A percentile compares a stretch with the other conserved stretches of the same genome.
phyloP scores from a whole-genome alignment of 2,888 invertebrate genomes.

The Parochlus steinenii region DNA sequence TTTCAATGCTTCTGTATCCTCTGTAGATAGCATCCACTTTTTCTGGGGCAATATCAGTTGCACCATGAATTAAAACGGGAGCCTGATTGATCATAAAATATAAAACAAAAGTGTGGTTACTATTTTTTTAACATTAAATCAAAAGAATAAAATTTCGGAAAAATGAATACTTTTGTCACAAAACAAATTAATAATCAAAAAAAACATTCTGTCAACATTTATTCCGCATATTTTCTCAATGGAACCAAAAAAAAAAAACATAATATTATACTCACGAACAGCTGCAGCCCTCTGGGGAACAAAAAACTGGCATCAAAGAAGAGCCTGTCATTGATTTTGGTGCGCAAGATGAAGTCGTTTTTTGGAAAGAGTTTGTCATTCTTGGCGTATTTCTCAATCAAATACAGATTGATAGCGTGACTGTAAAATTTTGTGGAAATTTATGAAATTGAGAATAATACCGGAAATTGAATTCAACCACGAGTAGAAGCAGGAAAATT shows the following conservation, averaged over 20 bases:
- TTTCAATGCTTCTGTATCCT: constrained; percentile 1
- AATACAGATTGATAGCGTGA: constrained; percentile 27
- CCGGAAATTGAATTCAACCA: too few relatives aligned
- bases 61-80: constrained; percentile 5
- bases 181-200: too few relatives aligned
- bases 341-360: constrained; percentile 31
- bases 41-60: constrained; percentile 4
- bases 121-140: background rate
- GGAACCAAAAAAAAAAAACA: too few relatives aligned
- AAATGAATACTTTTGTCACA: too few relatives aligned
- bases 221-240: too few relatives aligned
- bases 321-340: constrained; percentile 35
- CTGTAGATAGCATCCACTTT: constrained; percentile 3
- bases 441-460: too few relatives aligned
- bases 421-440: constrained; percentile 18
- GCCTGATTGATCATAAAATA: background rate
- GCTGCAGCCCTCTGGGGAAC: constrained; percentile 29
- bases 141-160: too few relatives aligned
- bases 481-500: too few relatives aligned
- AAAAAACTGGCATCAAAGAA: constrained; percentile 38
- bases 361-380: constrained; percentile 32
- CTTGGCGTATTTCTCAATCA: constrained; percentile 28
- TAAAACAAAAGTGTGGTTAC: background rate
- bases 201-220: too few relatives aligned
- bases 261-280: constrained; percentile 29